A percentile compares a stretch with the other conserved stretches of the same genome.
Conservation (phyloP, 2,113 vertebrate genomes). For the Thymallus thymallus region DNA sequence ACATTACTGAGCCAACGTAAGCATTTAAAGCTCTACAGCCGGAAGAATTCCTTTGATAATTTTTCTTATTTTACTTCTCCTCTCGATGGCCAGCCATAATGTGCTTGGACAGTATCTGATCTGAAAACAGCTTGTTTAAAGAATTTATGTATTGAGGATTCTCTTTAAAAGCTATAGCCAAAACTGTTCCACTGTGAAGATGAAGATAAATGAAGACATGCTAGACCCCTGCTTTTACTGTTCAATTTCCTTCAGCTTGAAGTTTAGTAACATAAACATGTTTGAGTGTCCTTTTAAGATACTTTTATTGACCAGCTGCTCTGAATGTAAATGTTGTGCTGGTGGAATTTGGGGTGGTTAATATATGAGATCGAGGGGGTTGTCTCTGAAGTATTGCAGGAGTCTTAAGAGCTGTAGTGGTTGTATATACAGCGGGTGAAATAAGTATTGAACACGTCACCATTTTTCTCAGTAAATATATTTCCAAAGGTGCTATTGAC, state of each 20-base stretch:
- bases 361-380: constrained; percentile 41
- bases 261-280: constrained; percentile 68
- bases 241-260: constrained; percentile 59
- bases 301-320: constrained; percentile 78
- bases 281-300: constrained; percentile 71
- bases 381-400: constrained; percentile 36
- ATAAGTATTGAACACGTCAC: no score
- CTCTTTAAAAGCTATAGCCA: constrained; percentile 52
- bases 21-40: neutral
- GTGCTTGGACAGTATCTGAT: constrained; percentile 52
- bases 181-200: neutral
- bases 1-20: neutral
- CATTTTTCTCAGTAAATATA: no score
- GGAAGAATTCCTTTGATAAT: neutral
- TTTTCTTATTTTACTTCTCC: neutral
- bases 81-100: constrained; percentile 18
- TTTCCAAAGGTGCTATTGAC: no score
- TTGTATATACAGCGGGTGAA: no score
- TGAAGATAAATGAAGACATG: constrained; percentile 64
- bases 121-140: constrained; percentile 60
- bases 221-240: constrained; percentile 59
- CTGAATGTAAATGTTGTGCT: constrained; percentile 62
- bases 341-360: constrained; percentile 46
- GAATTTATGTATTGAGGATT: constrained; percentile 42
- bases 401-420: constrained; percentile 27